phyloP scores from a whole-genome alignment of 2,888 invertebrate genomes.

The Gymnoscelis rufifasciata region DNA sequence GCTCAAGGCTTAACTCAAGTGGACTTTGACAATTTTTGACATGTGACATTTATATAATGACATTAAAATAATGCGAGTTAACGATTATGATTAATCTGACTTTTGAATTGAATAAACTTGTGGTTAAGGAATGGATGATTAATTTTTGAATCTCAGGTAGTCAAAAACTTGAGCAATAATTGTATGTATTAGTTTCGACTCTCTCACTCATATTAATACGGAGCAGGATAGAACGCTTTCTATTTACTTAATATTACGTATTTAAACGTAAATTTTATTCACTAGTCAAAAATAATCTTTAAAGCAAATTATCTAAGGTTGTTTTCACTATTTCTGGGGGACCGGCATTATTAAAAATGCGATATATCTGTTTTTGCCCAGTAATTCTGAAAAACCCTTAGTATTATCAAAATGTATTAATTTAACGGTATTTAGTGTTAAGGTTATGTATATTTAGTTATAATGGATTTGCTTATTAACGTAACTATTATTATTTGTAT shows the following conservation, averaged over 20 bases:
- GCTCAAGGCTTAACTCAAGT: background rate
- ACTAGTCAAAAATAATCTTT: conserved; percentile 72
- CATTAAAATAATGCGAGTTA: no score
- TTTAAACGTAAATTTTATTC: conserved; percentile 64
- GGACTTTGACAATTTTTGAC: no score
- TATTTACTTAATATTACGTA: conserved; percentile 51
- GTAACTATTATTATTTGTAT: conserved; percentile 22
- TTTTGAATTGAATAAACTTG: no score
- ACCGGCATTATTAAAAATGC: background rate
- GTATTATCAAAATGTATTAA: conserved; percentile 47
- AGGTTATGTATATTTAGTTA: conserved; percentile 44
- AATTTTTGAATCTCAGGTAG: conserved; percentile 8
- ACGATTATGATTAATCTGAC: no score
- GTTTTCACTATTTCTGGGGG: conserved; percentile 2
- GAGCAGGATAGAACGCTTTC: conserved; percentile 46
- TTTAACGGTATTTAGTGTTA: conserved; percentile 44
- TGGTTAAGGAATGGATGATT: no score
- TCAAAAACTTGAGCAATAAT: conserved; percentile 14
- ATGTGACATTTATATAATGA: no score
- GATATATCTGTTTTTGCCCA: background rate
- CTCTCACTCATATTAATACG: conserved; percentile 29
- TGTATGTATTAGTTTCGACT: conserved; percentile 20
- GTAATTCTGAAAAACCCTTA: conserved; percentile 15
- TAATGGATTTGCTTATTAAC: conserved; percentile 36
- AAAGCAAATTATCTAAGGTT: conserved; percentile 42